These are phyloP conservation scores for Automeris io DNA, from an alignment of 2,888 invertebrate species.

Conservation along the genomic window DNA sequence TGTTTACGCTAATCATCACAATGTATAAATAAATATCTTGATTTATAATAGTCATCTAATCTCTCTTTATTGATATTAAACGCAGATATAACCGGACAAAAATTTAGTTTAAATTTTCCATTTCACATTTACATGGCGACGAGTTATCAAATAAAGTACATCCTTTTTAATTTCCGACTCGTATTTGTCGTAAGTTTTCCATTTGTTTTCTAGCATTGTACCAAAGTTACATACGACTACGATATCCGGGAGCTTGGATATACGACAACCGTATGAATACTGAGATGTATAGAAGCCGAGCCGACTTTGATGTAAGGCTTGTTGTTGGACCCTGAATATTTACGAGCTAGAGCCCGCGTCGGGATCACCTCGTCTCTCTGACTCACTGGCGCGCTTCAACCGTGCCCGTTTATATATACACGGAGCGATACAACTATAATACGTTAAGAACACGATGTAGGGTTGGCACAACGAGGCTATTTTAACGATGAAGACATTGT, in stretches of 20 bases:
- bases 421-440: conserved; percentile 3
- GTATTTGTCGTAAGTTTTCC: conserved; percentile 33
- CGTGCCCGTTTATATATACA: neutral
- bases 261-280: conserved; percentile 29
- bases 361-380: conserved; percentile 9
- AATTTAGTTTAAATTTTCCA: too few relatives aligned
- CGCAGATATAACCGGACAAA: too few relatives aligned
- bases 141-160: too few relatives aligned
- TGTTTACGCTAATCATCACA: too few relatives aligned
- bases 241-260: conserved; percentile 25
- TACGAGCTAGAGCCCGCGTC: conserved; percentile 43
- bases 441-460: neutral
- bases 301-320: conserved; percentile 58
- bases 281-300: conserved; percentile 35
- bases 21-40: too few relatives aligned
- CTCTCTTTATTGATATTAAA: too few relatives aligned
- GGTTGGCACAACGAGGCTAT: neutral
- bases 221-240: conserved; percentile 24
- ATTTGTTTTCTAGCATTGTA: conserved; percentile 19
- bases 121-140: too few relatives aligned
- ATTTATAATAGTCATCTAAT: too few relatives aligned
- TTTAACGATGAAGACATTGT: neutral
- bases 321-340: conserved; percentile 61
- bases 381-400: neutral
- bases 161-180: conserved; percentile 43